These are phyloP conservation scores for Drosophila rubida DNA, from an alignment of 2,888 invertebrate genomes.

Conservation along the genomic window DNA sequence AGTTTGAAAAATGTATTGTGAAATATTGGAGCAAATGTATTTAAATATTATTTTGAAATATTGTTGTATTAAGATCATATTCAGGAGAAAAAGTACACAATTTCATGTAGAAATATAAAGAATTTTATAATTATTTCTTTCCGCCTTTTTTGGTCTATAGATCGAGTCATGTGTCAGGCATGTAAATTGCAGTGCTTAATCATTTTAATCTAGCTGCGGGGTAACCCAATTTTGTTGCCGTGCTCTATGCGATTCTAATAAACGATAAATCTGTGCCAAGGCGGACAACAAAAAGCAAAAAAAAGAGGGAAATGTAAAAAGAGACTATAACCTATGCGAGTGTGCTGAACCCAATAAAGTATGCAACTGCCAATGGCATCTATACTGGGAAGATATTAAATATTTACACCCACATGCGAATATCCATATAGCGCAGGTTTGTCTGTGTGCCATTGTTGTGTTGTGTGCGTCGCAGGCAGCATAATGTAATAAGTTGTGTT, in stretches of 20 bases:
- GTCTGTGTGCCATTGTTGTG: conserved; percentile 46
- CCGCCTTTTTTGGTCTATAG: background rate
- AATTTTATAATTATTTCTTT: too few species aligned
- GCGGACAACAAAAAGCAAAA: background rate
- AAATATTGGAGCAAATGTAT: too few species aligned
- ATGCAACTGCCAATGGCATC: conserved; percentile 53
- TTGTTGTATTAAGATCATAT: too few species aligned
- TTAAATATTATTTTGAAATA: too few species aligned
- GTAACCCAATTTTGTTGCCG: conserved; percentile 32
- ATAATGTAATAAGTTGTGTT: conserved; percentile 46
- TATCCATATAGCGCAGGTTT: conserved; percentile 22
- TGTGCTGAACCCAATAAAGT: conserved; percentile 12
- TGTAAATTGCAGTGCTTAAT: conserved; percentile 2
- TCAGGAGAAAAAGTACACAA: too few species aligned
- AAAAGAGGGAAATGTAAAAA: background rate
- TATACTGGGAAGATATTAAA: conserved; percentile 53
- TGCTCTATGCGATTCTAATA: conserved; percentile 44
- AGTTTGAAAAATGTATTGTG: too few species aligned
- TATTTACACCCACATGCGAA: conserved; percentile 42
- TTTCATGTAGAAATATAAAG: too few species aligned
- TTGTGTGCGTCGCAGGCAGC: conserved; percentile 19
- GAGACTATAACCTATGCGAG: conserved; percentile 12
- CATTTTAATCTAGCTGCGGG: conserved; percentile 14
- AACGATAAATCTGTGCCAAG: conserved; percentile 59
- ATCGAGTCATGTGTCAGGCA: too few species aligned